These are phyloP conservation scores for Scaptodrosophila latifasciaeformis DNA, from an alignment of 2,888 invertebrate species.

Conservation along the genomic window DNA sequence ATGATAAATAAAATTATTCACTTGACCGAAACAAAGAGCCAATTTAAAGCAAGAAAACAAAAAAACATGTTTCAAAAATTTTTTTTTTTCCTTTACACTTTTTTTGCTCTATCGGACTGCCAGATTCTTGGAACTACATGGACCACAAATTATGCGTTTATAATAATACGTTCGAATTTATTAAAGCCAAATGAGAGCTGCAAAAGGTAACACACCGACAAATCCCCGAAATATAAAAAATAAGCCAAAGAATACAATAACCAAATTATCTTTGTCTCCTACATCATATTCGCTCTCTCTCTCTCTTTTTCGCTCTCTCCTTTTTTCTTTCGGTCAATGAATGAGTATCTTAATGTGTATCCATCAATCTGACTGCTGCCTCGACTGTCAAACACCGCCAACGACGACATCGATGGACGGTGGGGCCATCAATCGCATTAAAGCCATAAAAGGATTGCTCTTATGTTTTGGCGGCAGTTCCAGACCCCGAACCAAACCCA, in stretches of 20 bases:
- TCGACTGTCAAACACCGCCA: slow-evolving; percentile 71
- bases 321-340: too few relatives aligned
- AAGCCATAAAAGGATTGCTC: slow-evolving; percentile 71
- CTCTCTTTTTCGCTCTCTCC: too few relatives aligned
- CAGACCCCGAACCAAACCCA: not conserved
- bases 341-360: slow-evolving; percentile 58
- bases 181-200: slow-evolving; percentile 22
- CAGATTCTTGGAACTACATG: slow-evolving; percentile 48
- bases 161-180: slow-evolving; percentile 26
- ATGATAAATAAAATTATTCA: slow-evolving; percentile 54
- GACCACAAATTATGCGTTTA: slow-evolving; percentile 54
- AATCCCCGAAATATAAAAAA: not conserved
- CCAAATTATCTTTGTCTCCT: slow-evolving; percentile 67
- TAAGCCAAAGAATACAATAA: slow-evolving; percentile 48
- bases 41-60: slow-evolving; percentile 43
- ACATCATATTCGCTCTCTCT: slow-evolving; percentile 46
- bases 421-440: slow-evolving; percentile 71
- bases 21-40: slow-evolving; percentile 22
- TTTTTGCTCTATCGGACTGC: not conserved
- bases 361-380: slow-evolving; percentile 67
- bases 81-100: not conserved
- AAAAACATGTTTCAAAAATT: slow-evolving; percentile 8
- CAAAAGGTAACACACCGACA: too few relatives aligned
- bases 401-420: slow-evolving; percentile 5
- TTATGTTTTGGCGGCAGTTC: slow-evolving; percentile 42